Evolutionary conservation across 2,113 vertebrate genomes (phyloP), one percentile per base, ranked within the genome.

Genomic region (Tenebrosternarchus preto): DNA sequence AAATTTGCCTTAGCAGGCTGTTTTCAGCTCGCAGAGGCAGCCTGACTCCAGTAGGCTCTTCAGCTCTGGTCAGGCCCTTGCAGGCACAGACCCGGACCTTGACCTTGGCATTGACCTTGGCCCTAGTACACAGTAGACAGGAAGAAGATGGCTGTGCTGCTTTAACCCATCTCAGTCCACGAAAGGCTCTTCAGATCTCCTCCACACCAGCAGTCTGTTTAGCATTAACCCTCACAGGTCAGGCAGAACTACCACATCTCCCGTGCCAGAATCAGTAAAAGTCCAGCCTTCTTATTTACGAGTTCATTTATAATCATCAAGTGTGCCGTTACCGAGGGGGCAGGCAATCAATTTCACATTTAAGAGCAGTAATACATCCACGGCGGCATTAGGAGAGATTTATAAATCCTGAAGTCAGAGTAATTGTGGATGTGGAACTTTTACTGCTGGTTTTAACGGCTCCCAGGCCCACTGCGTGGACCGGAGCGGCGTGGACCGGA

Each of bases 381-480:
- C 86, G 80, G 90, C 86, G 90, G 86, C 76, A 76, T 89, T 85
- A 84, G 79, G 80, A 83, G 84, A 90, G 89, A 89, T 91, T 90
- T 91, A 92, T 91, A 90, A 90, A 91, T 89, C 85, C 82, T 86
- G 87, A 90, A 88, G 87, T 88, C 80, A 20, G 72, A 90, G 90
- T 91, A 91, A 91, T 90, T 87, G 86, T 90, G 88, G 82, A 91
- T 90, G 85, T 85, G 87, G 83, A 89, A 85, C 84, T 90, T 92
- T 92, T 89, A 92, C 86, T 73, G 85, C 68, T 59, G 61, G 85
- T 85, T 90, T 90, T 91, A 90, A 92, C 67, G 11, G 86, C 84
- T 89, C 90, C 88, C 90, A 90, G 82, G 83, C 80, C 86, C 63
- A 73, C 70, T 80, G 82, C 83, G 73, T 50, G 39, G 64, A 80